A percentile compares a stretch with the other conserved stretches of the same genome.
Evolutionary conservation across 1,140 invertebrate genomes (phyloP).

Genomic region (Vollenhovia emeryi): DNA sequence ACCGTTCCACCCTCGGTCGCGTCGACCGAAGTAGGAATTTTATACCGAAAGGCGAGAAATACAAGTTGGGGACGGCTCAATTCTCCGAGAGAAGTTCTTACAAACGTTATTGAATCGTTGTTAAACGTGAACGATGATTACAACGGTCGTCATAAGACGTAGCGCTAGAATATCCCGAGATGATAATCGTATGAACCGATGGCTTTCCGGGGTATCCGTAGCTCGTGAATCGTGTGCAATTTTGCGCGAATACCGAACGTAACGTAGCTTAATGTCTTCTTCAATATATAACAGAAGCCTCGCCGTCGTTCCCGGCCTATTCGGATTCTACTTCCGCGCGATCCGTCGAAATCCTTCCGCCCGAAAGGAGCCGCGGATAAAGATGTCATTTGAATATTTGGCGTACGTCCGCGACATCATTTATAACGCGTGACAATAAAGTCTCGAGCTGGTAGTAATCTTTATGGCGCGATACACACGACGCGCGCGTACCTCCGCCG

Average conservation of each 20-base stretch:
- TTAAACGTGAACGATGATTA: not conserved
- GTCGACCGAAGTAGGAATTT: conserved; percentile 38
- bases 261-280: conserved; percentile 75
- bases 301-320: conserved; percentile 70
- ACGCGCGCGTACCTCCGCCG: conserved; percentile 16
- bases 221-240: not conserved
- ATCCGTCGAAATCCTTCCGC: conserved; percentile 80
- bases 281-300: conserved; percentile 81
- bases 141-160: not conserved
- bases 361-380: conserved; percentile 82
- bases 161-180: not conserved
- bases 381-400: conserved; percentile 85
- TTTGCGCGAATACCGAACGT: not conserved
- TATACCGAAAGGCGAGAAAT: not conserved
- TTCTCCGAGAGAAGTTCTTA: not conserved
- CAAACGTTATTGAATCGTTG: not conserved
- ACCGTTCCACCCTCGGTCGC: conserved; percentile 51
- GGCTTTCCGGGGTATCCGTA: not conserved
- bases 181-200: not conserved
- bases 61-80: not conserved
- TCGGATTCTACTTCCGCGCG: conserved; percentile 45
- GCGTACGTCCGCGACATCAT: conserved; percentile 82
- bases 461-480: conserved; percentile 82
- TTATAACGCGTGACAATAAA: conserved; percentile 85
- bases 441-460: conserved; percentile 82